These are phyloP conservation scores for Tribolium castaneum DNA, from an alignment of 1,140 invertebrate genomes.

Conservation along the genomic window DNA sequence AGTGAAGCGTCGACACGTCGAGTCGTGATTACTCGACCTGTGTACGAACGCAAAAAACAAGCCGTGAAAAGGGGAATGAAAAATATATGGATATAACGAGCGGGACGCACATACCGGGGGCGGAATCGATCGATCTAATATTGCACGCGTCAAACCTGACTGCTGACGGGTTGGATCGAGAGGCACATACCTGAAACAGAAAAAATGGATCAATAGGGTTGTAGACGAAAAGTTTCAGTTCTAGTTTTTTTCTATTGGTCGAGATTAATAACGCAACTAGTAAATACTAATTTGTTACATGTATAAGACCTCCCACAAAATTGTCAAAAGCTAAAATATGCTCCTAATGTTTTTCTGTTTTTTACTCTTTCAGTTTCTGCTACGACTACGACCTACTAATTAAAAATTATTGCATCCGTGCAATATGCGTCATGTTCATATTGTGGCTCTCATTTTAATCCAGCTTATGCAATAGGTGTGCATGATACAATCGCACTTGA, in stretches of 20 bases:
- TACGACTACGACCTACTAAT: no score
- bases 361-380: no score
- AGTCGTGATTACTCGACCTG: constrained; percentile 1
- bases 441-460: no score
- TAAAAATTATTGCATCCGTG: no score
- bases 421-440: no score
- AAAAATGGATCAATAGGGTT: constrained; percentile 8
- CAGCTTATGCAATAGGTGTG: no score
- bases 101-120: background rate
- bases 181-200: constrained; percentile 14
- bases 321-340: no score
- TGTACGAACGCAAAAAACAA: background rate
- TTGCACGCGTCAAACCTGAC: constrained; percentile 20
- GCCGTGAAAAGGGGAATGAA: background rate
- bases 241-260: background rate
- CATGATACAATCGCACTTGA: no score
- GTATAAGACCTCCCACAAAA: no score
- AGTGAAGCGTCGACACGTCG: background rate
- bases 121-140: background rate
- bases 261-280: no score
- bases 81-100: background rate
- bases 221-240: background rate
- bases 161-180: background rate
- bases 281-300: no score
- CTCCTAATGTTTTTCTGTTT: no score